These are phyloP conservation scores for Procambarus clarkii DNA, from an alignment of 1,140 invertebrate genomes.

Conservation along the genomic window DNA sequence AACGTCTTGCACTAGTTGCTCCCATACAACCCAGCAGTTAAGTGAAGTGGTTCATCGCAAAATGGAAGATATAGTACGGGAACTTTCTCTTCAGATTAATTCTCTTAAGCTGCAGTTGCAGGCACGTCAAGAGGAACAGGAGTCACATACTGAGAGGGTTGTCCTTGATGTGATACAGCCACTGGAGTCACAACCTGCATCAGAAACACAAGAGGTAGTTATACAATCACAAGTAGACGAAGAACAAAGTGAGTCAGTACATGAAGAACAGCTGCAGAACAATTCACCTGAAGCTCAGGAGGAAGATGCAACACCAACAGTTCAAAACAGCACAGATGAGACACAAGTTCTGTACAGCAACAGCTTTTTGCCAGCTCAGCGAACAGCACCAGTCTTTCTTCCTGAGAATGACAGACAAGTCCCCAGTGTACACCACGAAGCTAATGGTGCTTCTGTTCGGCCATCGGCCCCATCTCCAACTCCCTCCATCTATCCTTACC, in stretches of 20 bases:
- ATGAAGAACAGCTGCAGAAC: neutral
- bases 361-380: conserved; percentile 32
- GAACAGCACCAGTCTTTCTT: conserved; percentile 52
- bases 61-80: conserved; percentile 49
- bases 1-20: conserved; percentile 23
- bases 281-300: neutral
- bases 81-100: conserved; percentile 38
- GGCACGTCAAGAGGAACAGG: conserved; percentile 24
- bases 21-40: conserved; percentile 32
- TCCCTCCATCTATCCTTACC: neutral
- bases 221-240: neutral
- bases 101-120: conserved; percentile 45
- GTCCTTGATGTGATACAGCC: neutral
- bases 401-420: conserved; percentile 4
- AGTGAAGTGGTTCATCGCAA: conserved; percentile 47
- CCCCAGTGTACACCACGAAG: neutral
- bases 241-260: neutral
- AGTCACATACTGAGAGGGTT: neutral
- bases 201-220: neutral
- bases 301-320: neutral
- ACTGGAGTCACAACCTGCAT: neutral
- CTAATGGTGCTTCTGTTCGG: neutral
- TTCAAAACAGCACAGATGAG: neutral
- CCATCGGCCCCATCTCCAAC: neutral
- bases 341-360: conserved; percentile 53